phyloP scores from a whole-genome alignment of 2,888 invertebrate species.

The Caenorhabditis angaria region DNA sequence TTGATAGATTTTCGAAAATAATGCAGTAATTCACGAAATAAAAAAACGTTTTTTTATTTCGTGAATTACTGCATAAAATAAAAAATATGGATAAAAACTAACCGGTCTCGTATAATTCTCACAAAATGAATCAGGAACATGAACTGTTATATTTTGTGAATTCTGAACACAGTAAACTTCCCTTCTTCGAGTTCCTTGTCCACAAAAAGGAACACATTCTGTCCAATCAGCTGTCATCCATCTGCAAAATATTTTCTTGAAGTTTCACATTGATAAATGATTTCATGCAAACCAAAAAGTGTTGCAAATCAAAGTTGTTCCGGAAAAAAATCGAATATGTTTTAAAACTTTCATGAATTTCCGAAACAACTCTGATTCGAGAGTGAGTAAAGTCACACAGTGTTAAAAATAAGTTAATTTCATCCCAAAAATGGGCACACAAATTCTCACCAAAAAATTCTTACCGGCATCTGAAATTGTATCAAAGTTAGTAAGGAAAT shows the following conservation, averaged over 20 bases:
- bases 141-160: slow-evolving; percentile 44
- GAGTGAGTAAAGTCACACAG: slow-evolving; percentile 13
- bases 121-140: slow-evolving; percentile 50
- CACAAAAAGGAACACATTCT: slow-evolving; percentile 89
- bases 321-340: background rate
- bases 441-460: slow-evolving; percentile 29
- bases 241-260: slow-evolving; percentile 75
- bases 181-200: slow-evolving; percentile 86
- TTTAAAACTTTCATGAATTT: no score
- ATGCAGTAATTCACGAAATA: no score
- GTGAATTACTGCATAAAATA: background rate
- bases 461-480: slow-evolving; percentile 44
- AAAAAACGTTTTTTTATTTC: slow-evolving; percentile 9
- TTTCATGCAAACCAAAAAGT: no score
- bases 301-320: no score
- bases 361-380: background rate
- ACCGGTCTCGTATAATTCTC: slow-evolving; percentile 49
- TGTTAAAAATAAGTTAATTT: slow-evolving; percentile 22
- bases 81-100: background rate
- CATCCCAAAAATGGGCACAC: slow-evolving; percentile 43
- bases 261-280: slow-evolving; percentile 4
- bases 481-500: background rate
- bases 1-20: background rate
- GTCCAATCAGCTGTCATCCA: slow-evolving; percentile 93
- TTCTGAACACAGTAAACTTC: slow-evolving; percentile 82